Base-by-base conservation (phyloP, 2,113 vertebrate genomes). In the Cavia aperea region DNA sequence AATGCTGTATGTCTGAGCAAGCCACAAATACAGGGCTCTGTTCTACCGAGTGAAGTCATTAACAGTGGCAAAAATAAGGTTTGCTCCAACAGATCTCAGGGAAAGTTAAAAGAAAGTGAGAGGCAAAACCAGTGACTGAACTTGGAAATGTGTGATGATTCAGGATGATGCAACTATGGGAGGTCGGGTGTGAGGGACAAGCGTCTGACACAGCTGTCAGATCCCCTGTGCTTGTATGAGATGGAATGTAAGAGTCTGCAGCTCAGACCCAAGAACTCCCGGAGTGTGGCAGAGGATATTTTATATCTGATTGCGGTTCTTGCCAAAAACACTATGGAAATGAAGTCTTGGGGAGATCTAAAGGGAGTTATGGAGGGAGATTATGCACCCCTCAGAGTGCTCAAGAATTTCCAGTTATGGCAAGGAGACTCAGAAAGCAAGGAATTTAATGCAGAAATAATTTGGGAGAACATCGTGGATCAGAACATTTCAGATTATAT, bases 161-260 rank as follows among this genome's bases (percentile, higher is more conserved):
- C 36, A 56, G 60, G n/a, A 77, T 31, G 39, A 56, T 24, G 51
- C 49, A 43, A 23, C 39, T 24, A 15, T 16, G 43, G 21, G 21
- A 23, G 15, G 10, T n/a, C 1, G 12, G 18, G 39, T 78, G 12
- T 81, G 49, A n/a, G 26, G 73, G 26, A 54, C 14, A 7, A 18
- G 73, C 3, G 8, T 77, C 36, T 15, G 24, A 70, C 46, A 36
- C 21, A 78, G 89, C 23, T 8, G 10, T 43, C 11, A 24, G 31
- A 2, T 18, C 29, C n/a, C 23, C 49, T 54, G 51, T 15, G 14
- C 46, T 24, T 49, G 1, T 9, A 4, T 9, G 29, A 15, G 66
- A 26, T 8, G 4, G 4, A 49, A 2, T 29, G 1, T 49, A 14
- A 23, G 18, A 23, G 11, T 16, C 7, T 39, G 46, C 5, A 46